Percentiles rank a stretch among this genome's conserved stretches.
phyloP scores from a whole-genome alignment of 2,888 invertebrate species.

The Chesias legatella region DNA sequence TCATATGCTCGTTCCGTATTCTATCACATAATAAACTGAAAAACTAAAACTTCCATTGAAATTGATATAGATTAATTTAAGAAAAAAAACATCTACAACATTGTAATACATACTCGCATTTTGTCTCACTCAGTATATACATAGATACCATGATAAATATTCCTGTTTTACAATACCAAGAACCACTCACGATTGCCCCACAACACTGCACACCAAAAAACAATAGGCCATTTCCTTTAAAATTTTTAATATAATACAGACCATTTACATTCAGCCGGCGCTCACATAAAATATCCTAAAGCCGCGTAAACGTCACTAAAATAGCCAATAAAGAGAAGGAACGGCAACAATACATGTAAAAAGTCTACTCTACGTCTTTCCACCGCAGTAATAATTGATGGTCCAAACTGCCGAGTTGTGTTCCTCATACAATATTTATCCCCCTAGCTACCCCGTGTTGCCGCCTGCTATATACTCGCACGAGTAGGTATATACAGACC shows the following conservation, averaged over 20 bases:
- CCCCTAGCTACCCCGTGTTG: slow-evolving; percentile 58
- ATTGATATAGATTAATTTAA: too few relatives aligned
- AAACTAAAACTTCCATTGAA: too few relatives aligned
- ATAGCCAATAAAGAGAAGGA: slow-evolving; percentile 66
- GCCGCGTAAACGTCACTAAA: slow-evolving; percentile 64
- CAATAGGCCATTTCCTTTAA: slow-evolving; percentile 16
- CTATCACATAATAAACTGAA: too few relatives aligned
- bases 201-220: too few relatives aligned
- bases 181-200: too few relatives aligned
- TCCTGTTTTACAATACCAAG: too few relatives aligned
- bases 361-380: slow-evolving; percentile 63
- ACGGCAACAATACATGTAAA: slow-evolving; percentile 71
- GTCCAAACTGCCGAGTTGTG: slow-evolving; percentile 79
- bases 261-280: slow-evolving; percentile 31
- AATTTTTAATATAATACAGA: slow-evolving; percentile 28
- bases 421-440: slow-evolving; percentile 76
- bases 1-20: too few relatives aligned
- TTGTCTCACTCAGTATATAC: too few relatives aligned
- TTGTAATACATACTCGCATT: too few relatives aligned
- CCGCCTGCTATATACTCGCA: slow-evolving; percentile 63
- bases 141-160: neutral
- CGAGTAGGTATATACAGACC: slow-evolving; percentile 42
- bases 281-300: slow-evolving; percentile 59
- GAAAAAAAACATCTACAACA: too few relatives aligned
- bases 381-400: slow-evolving; percentile 75